A percentile compares a stretch with the other conserved stretches of the same genome.
Evolutionary conservation across 1,140 invertebrate species (phyloP).

Genomic region (Notospermus geniculatus): DNA sequence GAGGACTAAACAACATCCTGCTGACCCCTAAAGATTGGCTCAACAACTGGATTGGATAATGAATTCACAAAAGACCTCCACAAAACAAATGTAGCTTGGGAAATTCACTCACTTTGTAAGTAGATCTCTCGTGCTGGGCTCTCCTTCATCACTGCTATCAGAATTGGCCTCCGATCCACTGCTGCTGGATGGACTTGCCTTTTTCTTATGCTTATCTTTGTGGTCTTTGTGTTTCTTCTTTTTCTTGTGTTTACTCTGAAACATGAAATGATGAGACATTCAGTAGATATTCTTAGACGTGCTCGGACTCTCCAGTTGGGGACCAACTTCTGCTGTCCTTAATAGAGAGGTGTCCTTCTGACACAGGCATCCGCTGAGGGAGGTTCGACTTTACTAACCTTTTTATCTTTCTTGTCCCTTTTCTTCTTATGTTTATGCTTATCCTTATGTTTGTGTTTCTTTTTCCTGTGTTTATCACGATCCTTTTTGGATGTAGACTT

Average conservation of each 20-base stretch:
- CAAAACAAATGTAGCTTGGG: too few species aligned
- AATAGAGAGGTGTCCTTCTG: too few species aligned
- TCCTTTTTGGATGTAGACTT: background rate
- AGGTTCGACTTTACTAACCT: background rate
- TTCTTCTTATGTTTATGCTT: conserved; percentile 15
- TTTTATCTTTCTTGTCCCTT: conserved; percentile 12
- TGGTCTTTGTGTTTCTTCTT: conserved; percentile 22
- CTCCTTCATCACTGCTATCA: conserved; percentile 10
- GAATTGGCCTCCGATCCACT: background rate
- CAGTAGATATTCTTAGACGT: conserved; percentile 7
- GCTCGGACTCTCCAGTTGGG: background rate
- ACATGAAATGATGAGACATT: conserved; percentile 17
- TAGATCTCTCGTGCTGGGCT: too few species aligned
- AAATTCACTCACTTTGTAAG: too few species aligned
- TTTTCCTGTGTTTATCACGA: conserved; percentile 6
- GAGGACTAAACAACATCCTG: too few species aligned
- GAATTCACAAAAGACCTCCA: too few species aligned
- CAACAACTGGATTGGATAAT: too few species aligned
- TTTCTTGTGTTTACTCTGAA: conserved; percentile 31
- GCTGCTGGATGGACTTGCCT: conserved; percentile 16
- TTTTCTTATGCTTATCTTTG: conserved; percentile 30
- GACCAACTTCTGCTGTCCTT: background rate
- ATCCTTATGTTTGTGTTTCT: conserved; percentile 8
- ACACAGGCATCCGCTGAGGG: too few species aligned
- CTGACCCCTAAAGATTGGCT: too few species aligned